phyloP scores from a whole-genome alignment of 2,888 invertebrate genomes.

The Ferdinandea cuprea region DNA sequence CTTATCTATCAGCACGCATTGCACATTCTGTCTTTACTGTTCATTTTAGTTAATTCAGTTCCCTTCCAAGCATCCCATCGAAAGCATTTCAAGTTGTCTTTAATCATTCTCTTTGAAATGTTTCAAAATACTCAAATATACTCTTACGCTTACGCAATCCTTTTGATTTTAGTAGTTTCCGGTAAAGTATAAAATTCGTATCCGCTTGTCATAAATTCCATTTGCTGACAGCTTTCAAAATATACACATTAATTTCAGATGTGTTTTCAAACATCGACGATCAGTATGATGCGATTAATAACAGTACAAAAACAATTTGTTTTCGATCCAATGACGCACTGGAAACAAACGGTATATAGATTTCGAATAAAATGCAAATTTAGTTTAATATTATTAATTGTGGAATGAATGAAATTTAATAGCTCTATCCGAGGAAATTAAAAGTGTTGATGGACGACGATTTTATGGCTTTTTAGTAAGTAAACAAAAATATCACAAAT shows the following conservation, averaged over 20 bases:
- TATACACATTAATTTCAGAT: slow-evolving; percentile 49
- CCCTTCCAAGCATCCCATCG: background rate
- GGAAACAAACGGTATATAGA: slow-evolving; percentile 33
- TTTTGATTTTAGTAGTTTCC: slow-evolving; percentile 20
- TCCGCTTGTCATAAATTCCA: background rate
- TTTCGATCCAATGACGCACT: slow-evolving; percentile 50
- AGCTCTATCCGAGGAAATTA: slow-evolving; percentile 33
- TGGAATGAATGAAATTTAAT: slow-evolving; percentile 7
- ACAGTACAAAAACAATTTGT: slow-evolving; percentile 39
- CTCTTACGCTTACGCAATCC: background rate
- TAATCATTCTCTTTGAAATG: slow-evolving; percentile 10
- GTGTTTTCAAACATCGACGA: slow-evolving; percentile 29
- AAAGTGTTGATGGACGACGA: slow-evolving; percentile 32
- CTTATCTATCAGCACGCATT: slow-evolving; percentile 51
- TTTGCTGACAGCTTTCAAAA: slow-evolving; percentile 21
- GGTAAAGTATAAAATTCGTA: slow-evolving; percentile 33
- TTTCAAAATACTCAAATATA: slow-evolving; percentile 7
- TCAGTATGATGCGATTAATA: slow-evolving; percentile 42
- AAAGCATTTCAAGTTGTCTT: slow-evolving; percentile 4
- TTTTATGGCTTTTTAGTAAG: slow-evolving; percentile 63
- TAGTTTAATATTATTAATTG: slow-evolving; percentile 13
- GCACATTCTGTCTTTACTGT: background rate
- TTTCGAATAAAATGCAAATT: slow-evolving; percentile 12
- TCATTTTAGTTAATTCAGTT: slow-evolving; percentile 16
- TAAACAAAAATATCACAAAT: too few relatives aligned